Percentiles rank a stretch among this genome's conserved stretches.
Evolutionary conservation across 37 sponge, comb jelly and placozoan genomes (phyloP).

Genomic region (Amphimedon queenslandica): DNA sequence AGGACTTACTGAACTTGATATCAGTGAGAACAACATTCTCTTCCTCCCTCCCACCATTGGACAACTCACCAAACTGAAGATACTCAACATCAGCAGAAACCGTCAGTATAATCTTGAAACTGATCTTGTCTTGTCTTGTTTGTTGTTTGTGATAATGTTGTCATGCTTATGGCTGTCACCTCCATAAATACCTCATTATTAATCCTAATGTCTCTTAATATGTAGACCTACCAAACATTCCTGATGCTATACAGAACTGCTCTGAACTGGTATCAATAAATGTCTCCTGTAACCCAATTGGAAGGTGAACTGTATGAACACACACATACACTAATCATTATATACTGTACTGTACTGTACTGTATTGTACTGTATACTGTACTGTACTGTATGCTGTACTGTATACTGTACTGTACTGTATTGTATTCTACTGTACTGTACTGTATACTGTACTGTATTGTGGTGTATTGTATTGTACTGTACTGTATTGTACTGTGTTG

Average conservation of each 20-base stretch:
- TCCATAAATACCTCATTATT: too few relatives aligned
- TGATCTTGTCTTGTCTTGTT: background rate
- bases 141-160: background rate
- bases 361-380: too few relatives aligned
- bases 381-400: too few relatives aligned
- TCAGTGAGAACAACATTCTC: slow-evolving; percentile 69
- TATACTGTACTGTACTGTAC: too few relatives aligned
- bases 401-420: too few relatives aligned
- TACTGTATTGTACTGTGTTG: too few relatives aligned
- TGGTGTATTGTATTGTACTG: too few relatives aligned
- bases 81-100: slow-evolving; percentile 60
- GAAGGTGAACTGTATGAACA: slow-evolving; percentile 8
- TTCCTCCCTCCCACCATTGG: slow-evolving; percentile 63
- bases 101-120: slow-evolving; percentile 12
- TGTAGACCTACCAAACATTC: slow-evolving; percentile 37
- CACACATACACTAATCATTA: too few relatives aligned
- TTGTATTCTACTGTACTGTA: too few relatives aligned
- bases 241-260: slow-evolving; percentile 43
- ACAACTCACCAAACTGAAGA: slow-evolving; percentile 16
- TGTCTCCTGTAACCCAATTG: slow-evolving; percentile 53
- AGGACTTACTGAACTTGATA: slow-evolving; percentile 43
- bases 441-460: too few relatives aligned
- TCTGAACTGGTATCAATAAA: slow-evolving; percentile 47
- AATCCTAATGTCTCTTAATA: too few relatives aligned
- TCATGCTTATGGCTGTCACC: background rate